Conservation (phyloP, 2,888 invertebrate species). For the Mimachlamys varia region DNA sequence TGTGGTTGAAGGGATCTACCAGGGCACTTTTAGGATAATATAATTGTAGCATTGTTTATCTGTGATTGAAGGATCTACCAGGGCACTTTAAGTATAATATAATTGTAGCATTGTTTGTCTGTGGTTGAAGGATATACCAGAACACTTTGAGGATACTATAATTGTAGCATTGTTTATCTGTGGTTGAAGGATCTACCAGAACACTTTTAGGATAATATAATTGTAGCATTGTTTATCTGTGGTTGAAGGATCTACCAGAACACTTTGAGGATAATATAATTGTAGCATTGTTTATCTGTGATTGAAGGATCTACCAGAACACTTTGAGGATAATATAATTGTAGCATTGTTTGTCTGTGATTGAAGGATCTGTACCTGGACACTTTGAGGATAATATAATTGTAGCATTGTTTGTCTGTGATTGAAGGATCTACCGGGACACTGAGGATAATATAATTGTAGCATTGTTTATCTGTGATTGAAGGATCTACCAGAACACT, state of each 20-base stretch:
- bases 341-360: no score
- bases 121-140: slow-evolving; percentile 91
- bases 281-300: no score
- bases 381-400: slow-evolving; percentile 99
- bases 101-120: no score
- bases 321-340: slow-evolving; percentile 99
- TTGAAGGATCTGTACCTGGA: slow-evolving; percentile 94
- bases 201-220: slow-evolving; percentile 99
- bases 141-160: slow-evolving; percentile 99
- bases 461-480: slow-evolving; percentile 41
- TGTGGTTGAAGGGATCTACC: slow-evolving; percentile 89
- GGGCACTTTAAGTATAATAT: slow-evolving; percentile 99
- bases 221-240: no score
- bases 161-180: no score
- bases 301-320: slow-evolving; percentile 94
- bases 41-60: no score
- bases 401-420: no score
- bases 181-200: slow-evolving; percentile 92
- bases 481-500: slow-evolving; percentile 97
- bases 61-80: slow-evolving; percentile 89
- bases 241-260: slow-evolving; percentile 93
- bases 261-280: slow-evolving; percentile 99
- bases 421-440: slow-evolving; percentile 94
- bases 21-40: slow-evolving; percentile 99
- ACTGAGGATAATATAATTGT: slow-evolving; percentile 99